A percentile compares a stretch with the other conserved stretches of the same genome.
Conservation (phyloP, 2,113 vertebrate species). For the Brachyhypopomus gauderio region DNA sequence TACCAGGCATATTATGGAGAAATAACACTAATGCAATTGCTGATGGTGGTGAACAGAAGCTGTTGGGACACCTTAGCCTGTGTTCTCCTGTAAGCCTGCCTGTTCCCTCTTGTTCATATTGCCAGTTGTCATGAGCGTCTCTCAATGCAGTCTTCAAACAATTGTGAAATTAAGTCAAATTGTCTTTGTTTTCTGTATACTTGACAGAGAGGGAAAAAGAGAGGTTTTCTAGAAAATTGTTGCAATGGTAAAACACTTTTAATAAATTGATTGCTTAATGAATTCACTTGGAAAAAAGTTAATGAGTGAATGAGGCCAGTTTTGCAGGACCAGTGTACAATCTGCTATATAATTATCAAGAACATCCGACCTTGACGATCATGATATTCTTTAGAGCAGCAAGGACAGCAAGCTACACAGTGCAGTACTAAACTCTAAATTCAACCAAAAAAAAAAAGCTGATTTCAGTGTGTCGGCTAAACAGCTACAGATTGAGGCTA, state of each 20-base stretch:
- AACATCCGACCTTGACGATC: no score
- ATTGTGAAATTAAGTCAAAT: slow-evolving; percentile 18
- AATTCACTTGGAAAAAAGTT: background rate
- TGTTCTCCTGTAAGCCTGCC: background rate
- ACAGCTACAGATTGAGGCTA: slow-evolving; percentile 8
- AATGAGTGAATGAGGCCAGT: background rate
- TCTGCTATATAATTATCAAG: no score
- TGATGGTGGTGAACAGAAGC: slow-evolving; percentile 24
- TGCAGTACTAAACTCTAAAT: no score
- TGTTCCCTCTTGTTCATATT: background rate
- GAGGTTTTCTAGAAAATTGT: background rate
- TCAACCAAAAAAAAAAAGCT: background rate
- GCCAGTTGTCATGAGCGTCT: background rate
- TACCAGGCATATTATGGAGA: slow-evolving; percentile 9
- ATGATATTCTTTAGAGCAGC: no score
- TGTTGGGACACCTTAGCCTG: slow-evolving; percentile 11
- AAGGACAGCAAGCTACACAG: no score
- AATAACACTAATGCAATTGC: slow-evolving; percentile 25
- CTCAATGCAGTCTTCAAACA: background rate
- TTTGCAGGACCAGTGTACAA: no score
- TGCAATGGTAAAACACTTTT: background rate
- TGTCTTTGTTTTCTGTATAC: background rate
- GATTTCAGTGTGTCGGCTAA: background rate
- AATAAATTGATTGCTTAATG: background rate
- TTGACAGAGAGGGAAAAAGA: background rate